phyloP scores from a whole-genome alignment of 1,140 invertebrate species.

The Drosophila quadrilineata region DNA sequence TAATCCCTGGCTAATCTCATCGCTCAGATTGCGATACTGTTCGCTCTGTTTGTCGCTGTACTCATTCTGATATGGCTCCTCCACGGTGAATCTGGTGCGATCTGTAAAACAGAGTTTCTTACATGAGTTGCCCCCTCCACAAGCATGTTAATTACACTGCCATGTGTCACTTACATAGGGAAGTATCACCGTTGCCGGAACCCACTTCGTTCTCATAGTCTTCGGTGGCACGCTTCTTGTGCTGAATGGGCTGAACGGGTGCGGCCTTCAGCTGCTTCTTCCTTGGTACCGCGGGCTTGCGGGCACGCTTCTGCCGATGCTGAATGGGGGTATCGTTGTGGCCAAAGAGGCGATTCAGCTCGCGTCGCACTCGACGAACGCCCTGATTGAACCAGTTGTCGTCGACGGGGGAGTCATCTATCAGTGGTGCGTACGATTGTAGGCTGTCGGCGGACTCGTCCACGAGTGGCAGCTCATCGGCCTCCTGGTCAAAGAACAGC shows the following conservation, averaged over 20 bases:
- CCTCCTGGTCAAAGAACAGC: conserved; percentile 32
- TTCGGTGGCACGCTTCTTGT: conserved; percentile 31
- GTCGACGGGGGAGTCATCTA: conserved; percentile 19
- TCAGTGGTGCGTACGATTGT: conserved; percentile 18
- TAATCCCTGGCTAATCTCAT: conserved; percentile 36
- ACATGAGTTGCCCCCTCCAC: neutral
- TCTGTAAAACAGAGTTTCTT: conserved; percentile 15
- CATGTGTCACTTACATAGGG: conserved; percentile 36
- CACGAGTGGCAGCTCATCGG: neutral
- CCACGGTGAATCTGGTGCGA: conserved; percentile 48
- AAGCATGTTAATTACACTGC: neutral
- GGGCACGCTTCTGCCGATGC: conserved; percentile 6
- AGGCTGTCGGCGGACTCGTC: neutral
- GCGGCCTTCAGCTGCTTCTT: neutral
- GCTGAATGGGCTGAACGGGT: conserved; percentile 6
- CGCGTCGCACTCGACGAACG: conserved; percentile 64
- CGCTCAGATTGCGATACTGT: conserved; percentile 35
- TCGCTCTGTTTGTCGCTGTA: conserved; percentile 26
- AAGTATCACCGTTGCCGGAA: conserved; percentile 16
- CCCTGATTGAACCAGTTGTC: conserved; percentile 54
- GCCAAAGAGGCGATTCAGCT: conserved; percentile 59
- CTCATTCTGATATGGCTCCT: conserved; percentile 47
- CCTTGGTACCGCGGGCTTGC: conserved; percentile 2
- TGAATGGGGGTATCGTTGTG: conserved; percentile 21
- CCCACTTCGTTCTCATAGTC: conserved; percentile 46